Evolutionary conservation across 2,113 vertebrate species (phyloP).

Genomic region (Smithornis capensis): DNA sequence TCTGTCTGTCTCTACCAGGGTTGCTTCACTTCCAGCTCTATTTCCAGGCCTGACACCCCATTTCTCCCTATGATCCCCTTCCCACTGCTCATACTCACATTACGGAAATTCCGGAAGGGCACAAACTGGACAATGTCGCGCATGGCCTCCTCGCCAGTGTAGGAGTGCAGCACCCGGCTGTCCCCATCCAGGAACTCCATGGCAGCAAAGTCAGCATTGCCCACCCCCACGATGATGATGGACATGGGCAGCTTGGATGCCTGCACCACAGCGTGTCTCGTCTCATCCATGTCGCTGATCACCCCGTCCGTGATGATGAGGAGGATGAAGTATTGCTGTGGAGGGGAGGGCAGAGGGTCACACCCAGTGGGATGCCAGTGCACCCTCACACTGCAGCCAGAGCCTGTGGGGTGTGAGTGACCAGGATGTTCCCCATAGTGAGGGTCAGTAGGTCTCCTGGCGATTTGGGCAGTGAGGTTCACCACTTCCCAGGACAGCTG

Average conservation of each 20-base stretch:
- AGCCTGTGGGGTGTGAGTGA: fast-evolving
- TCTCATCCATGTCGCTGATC: conserved; percentile 99
- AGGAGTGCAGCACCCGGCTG: conserved; percentile 85
- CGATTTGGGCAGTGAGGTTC: neutral
- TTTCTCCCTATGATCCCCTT: fast-evolving
- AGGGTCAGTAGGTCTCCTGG: neutral
- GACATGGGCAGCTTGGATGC: conserved; percentile 97
- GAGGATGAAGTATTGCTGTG: conserved; percentile 96
- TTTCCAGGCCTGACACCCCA: neutral
- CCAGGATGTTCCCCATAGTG: fast-evolving
- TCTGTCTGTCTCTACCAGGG: neutral
- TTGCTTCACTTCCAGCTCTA: neutral
- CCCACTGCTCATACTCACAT: conserved; percentile 75
- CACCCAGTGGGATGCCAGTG: fast-evolving
- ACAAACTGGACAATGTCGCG: conserved; percentile 98
- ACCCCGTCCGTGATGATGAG: conserved; percentile 97
- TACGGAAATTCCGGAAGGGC: conserved; percentile 95
- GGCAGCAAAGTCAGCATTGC: conserved; percentile 93
- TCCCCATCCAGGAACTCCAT: conserved; percentile 98
- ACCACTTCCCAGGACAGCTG: neutral
- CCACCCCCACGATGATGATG: conserved; percentile 96
- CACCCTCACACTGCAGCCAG: neutral
- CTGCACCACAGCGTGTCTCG: conserved; percentile 89
- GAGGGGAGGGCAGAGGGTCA: neutral
- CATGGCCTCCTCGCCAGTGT: conserved; percentile 90